Evolutionary conservation across 1,140 invertebrate species (phyloP).

Genomic region (Neodiprion virginianus): DNA sequence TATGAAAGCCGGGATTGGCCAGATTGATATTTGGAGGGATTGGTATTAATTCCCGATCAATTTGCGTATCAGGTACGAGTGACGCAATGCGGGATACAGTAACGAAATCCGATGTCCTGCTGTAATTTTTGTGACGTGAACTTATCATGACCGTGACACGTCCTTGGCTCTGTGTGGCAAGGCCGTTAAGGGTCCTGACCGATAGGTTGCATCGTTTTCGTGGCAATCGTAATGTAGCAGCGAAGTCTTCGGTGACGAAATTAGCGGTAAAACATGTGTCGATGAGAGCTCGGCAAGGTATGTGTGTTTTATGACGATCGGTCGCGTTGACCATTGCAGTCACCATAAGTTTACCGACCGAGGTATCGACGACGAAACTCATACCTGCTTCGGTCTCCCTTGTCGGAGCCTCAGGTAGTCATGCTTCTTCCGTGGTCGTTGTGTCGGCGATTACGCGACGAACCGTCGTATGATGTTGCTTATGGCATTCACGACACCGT

Average conservation of each 20-base stretch:
- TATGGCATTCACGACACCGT: slow-evolving; percentile 1
- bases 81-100: slow-evolving; percentile 18
- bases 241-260: neutral
- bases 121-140: neutral
- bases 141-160: neutral
- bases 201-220: too few species aligned
- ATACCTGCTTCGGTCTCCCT: neutral
- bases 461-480: slow-evolving; percentile 12
- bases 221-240: neutral
- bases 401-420: neutral
- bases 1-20: slow-evolving; percentile 8
- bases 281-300: neutral
- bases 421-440: neutral
- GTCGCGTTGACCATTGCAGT: neutral
- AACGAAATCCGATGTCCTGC: slow-evolving; percentile 14
- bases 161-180: slow-evolving; percentile 7
- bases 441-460: neutral
- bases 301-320: neutral
- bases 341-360: neutral
- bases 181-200: slow-evolving; percentile 18
- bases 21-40: slow-evolving; percentile 17
- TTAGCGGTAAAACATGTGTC: neutral
- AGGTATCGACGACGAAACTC: neutral
- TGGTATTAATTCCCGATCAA: neutral
- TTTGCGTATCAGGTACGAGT: neutral